Evolutionary conservation across 2,797 vertebrate genomes (phyloP).

Genomic region (Aratinga solstitialis): DNA sequence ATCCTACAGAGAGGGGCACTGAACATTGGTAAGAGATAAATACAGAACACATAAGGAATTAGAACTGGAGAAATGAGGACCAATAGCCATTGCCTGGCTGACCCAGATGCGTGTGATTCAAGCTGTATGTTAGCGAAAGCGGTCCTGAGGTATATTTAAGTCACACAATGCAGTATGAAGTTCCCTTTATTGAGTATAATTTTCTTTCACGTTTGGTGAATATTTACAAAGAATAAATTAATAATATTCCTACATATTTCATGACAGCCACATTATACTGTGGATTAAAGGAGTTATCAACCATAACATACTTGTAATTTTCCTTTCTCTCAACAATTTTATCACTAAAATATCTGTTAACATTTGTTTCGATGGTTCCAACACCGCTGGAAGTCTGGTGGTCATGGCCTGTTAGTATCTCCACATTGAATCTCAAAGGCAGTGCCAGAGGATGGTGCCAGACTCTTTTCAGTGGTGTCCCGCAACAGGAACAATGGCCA

Average conservation of each 20-base stretch:
- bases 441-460: neutral
- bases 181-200: neutral
- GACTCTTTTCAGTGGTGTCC: neutral
- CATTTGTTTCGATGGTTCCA: neutral
- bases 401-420: neutral
- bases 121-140: neutral
- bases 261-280: neutral
- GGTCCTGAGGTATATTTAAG: neutral
- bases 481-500: neutral
- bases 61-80: neutral
- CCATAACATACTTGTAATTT: neutral
- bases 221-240: neutral
- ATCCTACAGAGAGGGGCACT: neutral
- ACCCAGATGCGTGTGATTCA: neutral
- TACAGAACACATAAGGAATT: neutral
- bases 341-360: neutral
- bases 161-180: neutral
- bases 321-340: neutral
- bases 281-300: neutral
- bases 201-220: neutral
- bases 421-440: neutral
- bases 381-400: neutral
- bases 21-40: neutral
- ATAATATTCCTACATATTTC: neutral
- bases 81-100: neutral